phyloP scores from a whole-genome alignment of 2,113 vertebrate species.

The Cisticola juncidis region DNA sequence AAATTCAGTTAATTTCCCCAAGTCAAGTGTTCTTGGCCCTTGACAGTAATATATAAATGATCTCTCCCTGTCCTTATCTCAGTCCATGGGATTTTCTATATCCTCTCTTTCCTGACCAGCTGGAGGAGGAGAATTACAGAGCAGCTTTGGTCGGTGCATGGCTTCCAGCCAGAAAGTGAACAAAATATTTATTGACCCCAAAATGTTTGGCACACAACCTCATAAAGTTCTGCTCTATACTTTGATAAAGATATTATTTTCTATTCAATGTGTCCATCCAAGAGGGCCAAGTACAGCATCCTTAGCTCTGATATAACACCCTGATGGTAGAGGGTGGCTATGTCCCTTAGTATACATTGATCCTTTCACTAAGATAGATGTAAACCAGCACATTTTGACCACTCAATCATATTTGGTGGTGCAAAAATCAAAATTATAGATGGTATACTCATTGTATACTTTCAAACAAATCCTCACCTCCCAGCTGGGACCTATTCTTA shows the following conservation, averaged over 20 bases:
- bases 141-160: neutral
- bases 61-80: neutral
- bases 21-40: neutral
- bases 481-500: neutral
- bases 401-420: neutral
- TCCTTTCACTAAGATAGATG: neutral
- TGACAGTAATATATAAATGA: neutral
- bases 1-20: neutral
- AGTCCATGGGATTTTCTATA: neutral
- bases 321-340: neutral
- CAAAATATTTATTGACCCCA: neutral
- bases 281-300: neutral
- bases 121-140: neutral
- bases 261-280: neutral
- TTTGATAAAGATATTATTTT: neutral
- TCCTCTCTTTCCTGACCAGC: neutral
- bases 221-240: neutral
- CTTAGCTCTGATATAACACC: neutral
- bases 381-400: neutral
- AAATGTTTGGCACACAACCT: neutral
- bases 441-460: neutral
- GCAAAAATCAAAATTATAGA: accelerated
- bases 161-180: neutral
- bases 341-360: neutral
- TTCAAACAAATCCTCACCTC: neutral